Evolutionary conservation across 2,113 vertebrate species (phyloP), one percentile per base, ranked within the genome.

Genomic region (Hemiprocne comata): DNA sequence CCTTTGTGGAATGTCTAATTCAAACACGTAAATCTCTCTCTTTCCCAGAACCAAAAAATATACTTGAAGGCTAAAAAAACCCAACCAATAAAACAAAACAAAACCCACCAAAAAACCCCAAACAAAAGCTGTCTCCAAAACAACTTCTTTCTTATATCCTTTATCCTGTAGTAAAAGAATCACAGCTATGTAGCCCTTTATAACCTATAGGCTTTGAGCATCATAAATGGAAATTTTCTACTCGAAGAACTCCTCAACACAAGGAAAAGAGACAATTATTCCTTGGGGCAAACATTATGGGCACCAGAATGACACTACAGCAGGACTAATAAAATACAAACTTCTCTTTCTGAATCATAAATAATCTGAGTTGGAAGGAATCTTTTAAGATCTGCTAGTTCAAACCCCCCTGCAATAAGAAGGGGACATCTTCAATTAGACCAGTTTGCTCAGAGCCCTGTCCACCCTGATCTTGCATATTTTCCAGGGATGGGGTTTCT

Each of bases 61-160:
- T 1, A 60, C 25, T 4, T 69, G 14, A 79, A 80, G n/a, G 48
- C 4, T 51, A 74, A 70, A 57, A 28, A 57, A 40, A 11, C 3
- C 1, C 33, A n/a, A 42, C 13, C 3, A 79, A 46, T 16, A 18
- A 40, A 61, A 38, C 28, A 18, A 40, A 61, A 36, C 28, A 46
- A 75, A 83, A 31, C 7, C 26, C 44, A 44, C 23, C 31, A 54
- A 29, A 29, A 29, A 50, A 50, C 10, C 51, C 29, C 18, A 34
- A 66, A 55, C 34, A 51, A 51, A 36, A 25, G 2, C 9, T 17
- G 9, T 14, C 17, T 60, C 74, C 25, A 67, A 67, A 75, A 36
- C 0, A 1, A 46, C 33, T 70, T 74, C 3, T 3, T 4, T 66
- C 24, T 57, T 19, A 3, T 16, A 84, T 18, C 5, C 3, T 8